Evolutionary conservation across 1,140 invertebrate genomes (phyloP).

Genomic region (Adoxophyes honmai): DNA sequence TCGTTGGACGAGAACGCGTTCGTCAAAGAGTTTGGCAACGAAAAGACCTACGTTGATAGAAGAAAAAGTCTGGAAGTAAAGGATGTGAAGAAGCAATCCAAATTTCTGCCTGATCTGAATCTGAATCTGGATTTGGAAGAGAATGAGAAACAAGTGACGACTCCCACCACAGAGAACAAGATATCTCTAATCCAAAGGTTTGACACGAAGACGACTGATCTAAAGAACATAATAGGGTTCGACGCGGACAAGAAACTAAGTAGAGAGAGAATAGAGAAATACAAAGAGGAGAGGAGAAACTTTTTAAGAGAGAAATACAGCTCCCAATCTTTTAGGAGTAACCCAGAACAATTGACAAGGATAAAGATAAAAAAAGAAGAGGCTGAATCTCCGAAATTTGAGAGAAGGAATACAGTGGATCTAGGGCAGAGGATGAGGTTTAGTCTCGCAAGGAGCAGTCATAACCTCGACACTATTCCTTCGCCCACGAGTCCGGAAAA

Average conservation of each 20-base stretch:
- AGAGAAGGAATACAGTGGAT: slow-evolving; percentile 70
- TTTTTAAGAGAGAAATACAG: slow-evolving; percentile 92
- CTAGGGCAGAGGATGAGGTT: slow-evolving; percentile 69
- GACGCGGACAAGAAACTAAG: slow-evolving; percentile 79
- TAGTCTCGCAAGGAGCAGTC: slow-evolving; percentile 53
- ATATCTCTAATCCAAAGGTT: slow-evolving; percentile 78
- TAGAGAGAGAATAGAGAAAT: slow-evolving; percentile 90
- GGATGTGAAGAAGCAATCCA: slow-evolving; percentile 68
- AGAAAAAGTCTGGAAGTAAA: slow-evolving; percentile 75
- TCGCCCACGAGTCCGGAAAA: slow-evolving; percentile 45
- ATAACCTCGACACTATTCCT: slow-evolving; percentile 55
- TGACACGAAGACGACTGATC: slow-evolving; percentile 45
- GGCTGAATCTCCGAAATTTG: slow-evolving; percentile 60
- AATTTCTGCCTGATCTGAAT: slow-evolving; percentile 78
- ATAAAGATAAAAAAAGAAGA: slow-evolving; percentile 63
- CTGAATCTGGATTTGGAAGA: slow-evolving; percentile 62
- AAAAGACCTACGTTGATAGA: slow-evolving; percentile 60
- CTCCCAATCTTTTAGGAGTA: slow-evolving; percentile 87
- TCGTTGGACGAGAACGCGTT: slow-evolving; percentile 86
- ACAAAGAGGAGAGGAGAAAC: slow-evolving; percentile 93
- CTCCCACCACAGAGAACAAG: slow-evolving; percentile 79
- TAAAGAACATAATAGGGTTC: slow-evolving; percentile 71
- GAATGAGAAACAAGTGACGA: slow-evolving; percentile 47
- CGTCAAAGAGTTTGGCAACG: slow-evolving; percentile 78
- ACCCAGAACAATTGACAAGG: slow-evolving; percentile 54